phyloP scores from a whole-genome alignment of 2,888 invertebrate species.

The Orthosia cruda region DNA sequence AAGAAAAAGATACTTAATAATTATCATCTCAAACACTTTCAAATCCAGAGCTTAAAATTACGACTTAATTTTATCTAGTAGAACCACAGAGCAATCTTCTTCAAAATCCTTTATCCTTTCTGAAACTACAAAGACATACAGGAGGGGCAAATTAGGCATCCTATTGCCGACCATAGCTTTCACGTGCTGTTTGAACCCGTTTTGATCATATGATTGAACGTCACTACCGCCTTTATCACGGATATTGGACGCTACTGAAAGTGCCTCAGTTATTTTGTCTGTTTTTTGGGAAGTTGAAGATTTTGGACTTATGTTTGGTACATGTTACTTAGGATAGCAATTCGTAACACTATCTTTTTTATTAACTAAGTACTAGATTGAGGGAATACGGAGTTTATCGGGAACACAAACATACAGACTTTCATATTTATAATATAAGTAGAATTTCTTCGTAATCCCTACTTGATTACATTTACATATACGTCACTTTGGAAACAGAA shows the following conservation, averaged over 20 bases:
- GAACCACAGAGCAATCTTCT: not conserved
- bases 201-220: constrained; percentile 65
- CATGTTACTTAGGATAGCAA: no score
- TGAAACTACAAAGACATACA: constrained; percentile 7
- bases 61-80: not conserved
- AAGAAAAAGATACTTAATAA: no score
- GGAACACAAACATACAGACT: no score
- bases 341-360: no score
- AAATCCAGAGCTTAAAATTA: not conserved
- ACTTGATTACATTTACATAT: no score
- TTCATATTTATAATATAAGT: no score
- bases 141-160: constrained; percentile 56
- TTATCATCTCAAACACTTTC: no score
- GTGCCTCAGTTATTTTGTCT: not conserved
- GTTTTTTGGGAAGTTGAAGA: not conserved
- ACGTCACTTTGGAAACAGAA: no score
- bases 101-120: not conserved
- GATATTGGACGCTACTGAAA: constrained; percentile 38
- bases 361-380: no score
- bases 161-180: constrained; percentile 45
- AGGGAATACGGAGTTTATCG: no score
- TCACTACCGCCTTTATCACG: constrained; percentile 9
- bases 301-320: not conserved
- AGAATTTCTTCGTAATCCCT: no score
- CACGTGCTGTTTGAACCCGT: constrained; percentile 66